Evolutionary conservation across 2,797 vertebrate genomes (phyloP).

Genomic region (Microctenopoma stevenorrisi): DNA sequence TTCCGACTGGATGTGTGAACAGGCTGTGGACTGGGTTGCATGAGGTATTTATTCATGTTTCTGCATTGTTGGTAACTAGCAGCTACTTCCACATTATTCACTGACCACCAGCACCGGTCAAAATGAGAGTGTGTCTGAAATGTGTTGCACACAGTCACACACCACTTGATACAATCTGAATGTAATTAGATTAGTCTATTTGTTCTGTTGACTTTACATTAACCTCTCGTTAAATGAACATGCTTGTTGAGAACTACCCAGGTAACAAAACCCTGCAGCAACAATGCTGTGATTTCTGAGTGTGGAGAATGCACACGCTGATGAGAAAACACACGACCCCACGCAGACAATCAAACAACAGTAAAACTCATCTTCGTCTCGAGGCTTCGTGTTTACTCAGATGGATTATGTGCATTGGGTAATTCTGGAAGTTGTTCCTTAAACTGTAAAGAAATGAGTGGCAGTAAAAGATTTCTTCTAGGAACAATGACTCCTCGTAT

Average conservation of each 20-base stretch:
- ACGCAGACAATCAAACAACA: not conserved
- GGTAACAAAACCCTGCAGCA: not conserved
- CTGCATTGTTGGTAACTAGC: too few relatives aligned
- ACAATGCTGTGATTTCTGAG: too few relatives aligned
- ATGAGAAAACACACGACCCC: not conserved
- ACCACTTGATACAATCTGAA: not conserved
- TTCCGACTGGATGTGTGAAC: too few relatives aligned
- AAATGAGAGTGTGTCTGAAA: not conserved
- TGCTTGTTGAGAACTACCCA: constrained; percentile 2
- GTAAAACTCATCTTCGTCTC: not conserved
- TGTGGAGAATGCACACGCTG: not conserved
- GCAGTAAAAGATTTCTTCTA: not conserved
- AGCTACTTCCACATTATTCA: too few relatives aligned
- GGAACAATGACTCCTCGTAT: constrained; percentile 1
- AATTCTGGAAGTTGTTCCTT: constrained; percentile 16
- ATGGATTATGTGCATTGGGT: constrained; percentile 2
- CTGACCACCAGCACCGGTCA: too few relatives aligned
- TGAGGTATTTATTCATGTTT: not conserved
- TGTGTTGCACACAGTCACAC: not conserved
- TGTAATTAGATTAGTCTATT: constrained; percentile 5
- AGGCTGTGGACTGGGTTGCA: too few relatives aligned
- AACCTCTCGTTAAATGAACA: constrained; percentile 15
- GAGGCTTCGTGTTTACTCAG: constrained; percentile 9
- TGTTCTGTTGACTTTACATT: constrained; percentile 14
- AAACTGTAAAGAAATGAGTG: constrained; percentile 12